Evolutionary conservation across 2,113 vertebrate species (phyloP).

Genomic region (Coptodon bakossiorum): DNA sequence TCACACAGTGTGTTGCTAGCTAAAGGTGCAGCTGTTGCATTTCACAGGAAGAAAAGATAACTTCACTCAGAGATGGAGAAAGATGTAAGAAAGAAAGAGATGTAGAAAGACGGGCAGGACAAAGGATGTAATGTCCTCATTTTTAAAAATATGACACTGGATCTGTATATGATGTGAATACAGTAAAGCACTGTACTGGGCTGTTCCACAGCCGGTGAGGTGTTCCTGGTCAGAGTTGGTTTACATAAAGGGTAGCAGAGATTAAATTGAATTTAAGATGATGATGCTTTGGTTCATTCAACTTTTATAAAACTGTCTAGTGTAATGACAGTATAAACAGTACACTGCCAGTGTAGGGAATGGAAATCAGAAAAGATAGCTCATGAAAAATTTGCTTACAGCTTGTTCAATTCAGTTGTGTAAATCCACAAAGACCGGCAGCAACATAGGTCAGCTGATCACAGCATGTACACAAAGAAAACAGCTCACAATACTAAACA

Average conservation of each 20-base stretch:
- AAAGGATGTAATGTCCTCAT: background rate
- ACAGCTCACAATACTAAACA: background rate
- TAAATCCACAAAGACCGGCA: background rate
- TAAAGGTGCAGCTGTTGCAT: background rate
- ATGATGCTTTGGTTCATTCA: background rate
- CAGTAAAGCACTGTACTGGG: background rate
- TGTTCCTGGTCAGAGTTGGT: background rate
- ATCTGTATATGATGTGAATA: background rate
- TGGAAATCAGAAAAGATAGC: background rate
- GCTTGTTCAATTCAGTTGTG: background rate
- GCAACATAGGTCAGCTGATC: background rate
- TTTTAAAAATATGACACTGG: background rate
- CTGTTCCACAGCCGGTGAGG: background rate
- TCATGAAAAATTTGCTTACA: background rate
- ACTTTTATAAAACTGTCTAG: background rate
- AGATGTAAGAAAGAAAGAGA: background rate
- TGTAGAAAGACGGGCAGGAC: background rate
- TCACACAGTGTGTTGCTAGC: background rate
- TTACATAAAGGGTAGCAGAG: background rate
- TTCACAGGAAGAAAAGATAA: background rate
- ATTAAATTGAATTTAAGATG: background rate
- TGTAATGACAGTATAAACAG: background rate
- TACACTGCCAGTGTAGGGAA: background rate
- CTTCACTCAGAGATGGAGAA: background rate
- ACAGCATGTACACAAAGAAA: background rate